Evolutionary conservation across 2,888 invertebrate species (phyloP).

Genomic region (Agapostemon virescens): DNA sequence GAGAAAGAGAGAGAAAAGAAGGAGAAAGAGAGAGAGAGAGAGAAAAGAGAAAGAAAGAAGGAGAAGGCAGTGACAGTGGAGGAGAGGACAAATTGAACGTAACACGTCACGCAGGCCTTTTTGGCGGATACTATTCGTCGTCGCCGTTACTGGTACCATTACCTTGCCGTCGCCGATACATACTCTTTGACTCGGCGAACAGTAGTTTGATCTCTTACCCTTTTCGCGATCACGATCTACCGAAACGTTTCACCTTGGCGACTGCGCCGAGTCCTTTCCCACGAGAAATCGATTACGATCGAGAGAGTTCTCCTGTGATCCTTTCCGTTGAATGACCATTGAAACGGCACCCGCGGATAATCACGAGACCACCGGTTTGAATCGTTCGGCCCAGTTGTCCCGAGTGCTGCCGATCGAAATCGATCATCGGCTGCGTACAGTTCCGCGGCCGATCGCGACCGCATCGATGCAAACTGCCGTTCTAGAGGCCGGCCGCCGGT

Average conservation of each 20-base stretch:
- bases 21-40: conserved; percentile 16
- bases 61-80: conserved; percentile 40
- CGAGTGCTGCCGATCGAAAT: conserved; percentile 6
- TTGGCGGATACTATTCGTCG: conserved; percentile 45
- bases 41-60: conserved; percentile 29
- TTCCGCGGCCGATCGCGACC: conserved; percentile 41
- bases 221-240: background rate
- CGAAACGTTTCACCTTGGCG: background rate
- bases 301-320: conserved; percentile 18
- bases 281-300: conserved; percentile 2
- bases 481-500: conserved; percentile 52
- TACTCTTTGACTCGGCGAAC: conserved; percentile 33
- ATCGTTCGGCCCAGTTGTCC: background rate
- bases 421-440: conserved; percentile 12
- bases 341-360: conserved; percentile 9
- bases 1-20: conserved; percentile 1
- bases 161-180: conserved; percentile 25
- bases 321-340: conserved; percentile 3
- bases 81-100: conserved; percentile 56
- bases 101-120: conserved; percentile 35
- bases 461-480: conserved; percentile 52
- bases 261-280: background rate
- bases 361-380: conserved; percentile 31
- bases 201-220: conserved; percentile 31
- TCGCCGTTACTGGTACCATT: conserved; percentile 25